phyloP scores from a whole-genome alignment of 2,888 invertebrate genomes.

The Apantesis nais region DNA sequence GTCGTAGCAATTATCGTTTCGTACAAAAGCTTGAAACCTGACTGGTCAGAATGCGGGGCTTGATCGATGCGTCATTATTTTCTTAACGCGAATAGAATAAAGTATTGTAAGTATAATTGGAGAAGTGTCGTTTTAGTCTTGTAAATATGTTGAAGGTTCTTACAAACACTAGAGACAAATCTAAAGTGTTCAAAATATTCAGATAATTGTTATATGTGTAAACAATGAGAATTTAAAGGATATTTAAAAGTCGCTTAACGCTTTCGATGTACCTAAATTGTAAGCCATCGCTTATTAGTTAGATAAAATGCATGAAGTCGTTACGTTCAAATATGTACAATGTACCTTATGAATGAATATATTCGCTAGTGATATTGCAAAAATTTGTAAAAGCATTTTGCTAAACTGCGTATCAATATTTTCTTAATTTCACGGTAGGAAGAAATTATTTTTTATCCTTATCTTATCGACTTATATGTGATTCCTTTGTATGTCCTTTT shows the following conservation, averaged over 20 bases:
- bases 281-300: slow-evolving; percentile 38
- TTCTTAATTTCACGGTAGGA: neutral
- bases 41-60: neutral
- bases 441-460: too few relatives aligned
- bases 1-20: too few relatives aligned
- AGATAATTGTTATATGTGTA: slow-evolving; percentile 1
- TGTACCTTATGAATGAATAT: slow-evolving; percentile 7
- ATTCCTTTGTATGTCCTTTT: neutral
- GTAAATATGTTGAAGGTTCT: neutral
- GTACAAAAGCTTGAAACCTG: neutral
- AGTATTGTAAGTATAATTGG: neutral
- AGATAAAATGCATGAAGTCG: slow-evolving; percentile 39
- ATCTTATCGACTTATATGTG: too few relatives aligned
- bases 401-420: neutral
- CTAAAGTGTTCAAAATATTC: slow-evolving; percentile 4
- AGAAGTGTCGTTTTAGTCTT: neutral
- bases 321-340: slow-evolving; percentile 39
- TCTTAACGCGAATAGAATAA: neutral
- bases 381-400: neutral
- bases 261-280: slow-evolving; percentile 44
- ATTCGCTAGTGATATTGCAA: neutral
- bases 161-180: neutral
- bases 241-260: slow-evolving; percentile 36
- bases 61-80: neutral
- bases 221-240: slow-evolving; percentile 1